Conservation (phyloP, 2,797 vertebrate species). For the Mormyrops attenuatus region DNA sequence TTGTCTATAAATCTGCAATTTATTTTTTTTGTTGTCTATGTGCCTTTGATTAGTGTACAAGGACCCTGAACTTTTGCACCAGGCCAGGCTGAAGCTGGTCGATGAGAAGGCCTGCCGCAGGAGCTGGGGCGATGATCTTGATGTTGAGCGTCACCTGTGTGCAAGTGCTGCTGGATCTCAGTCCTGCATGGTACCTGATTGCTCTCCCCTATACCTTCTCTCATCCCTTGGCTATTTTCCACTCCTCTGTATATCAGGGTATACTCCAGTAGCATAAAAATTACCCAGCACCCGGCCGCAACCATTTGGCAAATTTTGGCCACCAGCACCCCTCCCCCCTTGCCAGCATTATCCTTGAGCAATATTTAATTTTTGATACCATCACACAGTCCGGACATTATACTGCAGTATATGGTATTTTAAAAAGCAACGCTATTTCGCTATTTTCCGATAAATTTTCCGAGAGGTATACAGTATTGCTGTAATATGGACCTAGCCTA, state of each 20-base stretch:
- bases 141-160: constrained; percentile 45
- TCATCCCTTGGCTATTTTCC: neutral
- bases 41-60: constrained; percentile 30
- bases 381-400: neutral
- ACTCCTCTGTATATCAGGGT: neutral
- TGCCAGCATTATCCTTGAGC: too few species aligned
- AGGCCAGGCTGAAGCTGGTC: constrained; percentile 41
- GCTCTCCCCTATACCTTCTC: neutral
- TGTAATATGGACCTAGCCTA: neutral
- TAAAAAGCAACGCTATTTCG: neutral
- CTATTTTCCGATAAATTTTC: neutral
- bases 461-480: neutral
- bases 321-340: neutral
- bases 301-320: neutral
- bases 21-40: neutral
- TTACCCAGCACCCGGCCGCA: too few species aligned
- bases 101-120: constrained; percentile 38
- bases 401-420: neutral
- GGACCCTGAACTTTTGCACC: constrained; percentile 41
- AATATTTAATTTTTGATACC: neutral
- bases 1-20: neutral
- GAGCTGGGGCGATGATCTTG: constrained; percentile 43
- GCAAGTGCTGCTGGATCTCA: constrained; percentile 45
- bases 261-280: neutral
- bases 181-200: constrained; percentile 54